Conservation (phyloP, 2,113 vertebrate species). For the Cygnus atratus region DNA sequence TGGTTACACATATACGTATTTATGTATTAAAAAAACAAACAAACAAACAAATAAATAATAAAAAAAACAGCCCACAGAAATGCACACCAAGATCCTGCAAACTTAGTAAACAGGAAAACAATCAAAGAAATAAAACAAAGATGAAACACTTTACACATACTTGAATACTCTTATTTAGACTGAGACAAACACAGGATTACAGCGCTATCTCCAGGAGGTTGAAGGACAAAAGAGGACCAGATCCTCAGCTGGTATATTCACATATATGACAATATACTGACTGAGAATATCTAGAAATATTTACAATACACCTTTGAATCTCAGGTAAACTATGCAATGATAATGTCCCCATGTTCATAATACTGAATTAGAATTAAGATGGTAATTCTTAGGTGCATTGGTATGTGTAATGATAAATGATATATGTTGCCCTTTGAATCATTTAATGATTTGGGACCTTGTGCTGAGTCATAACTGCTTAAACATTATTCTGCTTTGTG, state of each 20-base stretch:
- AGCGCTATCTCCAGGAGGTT: background rate
- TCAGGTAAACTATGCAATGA: background rate
- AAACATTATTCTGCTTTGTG: background rate
- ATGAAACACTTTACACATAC: background rate
- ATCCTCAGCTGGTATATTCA: background rate
- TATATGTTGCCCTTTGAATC: background rate
- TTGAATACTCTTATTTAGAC: background rate
- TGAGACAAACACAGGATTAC: background rate
- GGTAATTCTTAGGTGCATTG: background rate
- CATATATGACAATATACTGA: rapidly evolving
- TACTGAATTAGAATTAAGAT: background rate
- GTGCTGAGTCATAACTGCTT: background rate
- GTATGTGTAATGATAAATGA: background rate
- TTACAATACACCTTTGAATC: background rate
- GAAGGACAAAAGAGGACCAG: background rate
- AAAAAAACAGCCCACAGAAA: background rate
- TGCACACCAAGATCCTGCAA: background rate
- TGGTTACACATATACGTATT: background rate
- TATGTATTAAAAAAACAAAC: background rate
- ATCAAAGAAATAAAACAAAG: background rate
- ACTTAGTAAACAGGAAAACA: background rate
- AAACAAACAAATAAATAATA: background rate
- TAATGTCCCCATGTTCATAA: background rate
- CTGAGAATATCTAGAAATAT: background rate
- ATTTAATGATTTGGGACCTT: background rate